These are phyloP conservation scores for Burhinus oedicnemus DNA, from an alignment of 2,113 vertebrate species.

Conservation along the genomic window DNA sequence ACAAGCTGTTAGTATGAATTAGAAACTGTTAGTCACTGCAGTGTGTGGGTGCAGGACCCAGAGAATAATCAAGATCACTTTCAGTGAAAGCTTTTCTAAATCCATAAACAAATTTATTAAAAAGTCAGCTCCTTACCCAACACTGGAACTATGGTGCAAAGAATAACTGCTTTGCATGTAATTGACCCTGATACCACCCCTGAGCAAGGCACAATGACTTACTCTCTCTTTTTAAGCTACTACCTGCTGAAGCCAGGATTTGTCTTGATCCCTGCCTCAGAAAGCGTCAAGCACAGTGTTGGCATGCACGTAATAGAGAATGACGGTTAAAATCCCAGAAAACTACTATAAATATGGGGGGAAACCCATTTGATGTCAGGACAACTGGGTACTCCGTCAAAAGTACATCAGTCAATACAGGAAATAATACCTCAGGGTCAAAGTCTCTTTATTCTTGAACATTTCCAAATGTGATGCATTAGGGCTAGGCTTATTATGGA, in stretches of 20 bases:
- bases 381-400: not conserved
- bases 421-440: not conserved
- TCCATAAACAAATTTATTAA: not conserved
- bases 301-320: not conserved
- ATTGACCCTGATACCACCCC: not conserved
- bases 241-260: not conserved
- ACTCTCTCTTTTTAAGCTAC: not conserved
- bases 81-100: not conserved
- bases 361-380: fast-evolving
- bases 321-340: not conserved
- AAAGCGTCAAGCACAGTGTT: not conserved
- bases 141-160: not conserved
- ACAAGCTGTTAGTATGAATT: not conserved
- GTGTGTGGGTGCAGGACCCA: not conserved
- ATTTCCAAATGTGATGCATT: not conserved
- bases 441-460: not conserved
- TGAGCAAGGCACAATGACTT: not conserved
- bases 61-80: not conserved
- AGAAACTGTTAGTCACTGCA: not conserved
- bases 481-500: not conserved
- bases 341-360: not conserved
- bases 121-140: not conserved
- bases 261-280: not conserved
- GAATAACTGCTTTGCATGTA: not conserved
- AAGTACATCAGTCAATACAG: not conserved